A percentile compares a stretch with the other conserved stretches of the same genome.
Evolutionary conservation across 2,113 vertebrate species (phyloP).

Genomic region (Centropristis striata): DNA sequence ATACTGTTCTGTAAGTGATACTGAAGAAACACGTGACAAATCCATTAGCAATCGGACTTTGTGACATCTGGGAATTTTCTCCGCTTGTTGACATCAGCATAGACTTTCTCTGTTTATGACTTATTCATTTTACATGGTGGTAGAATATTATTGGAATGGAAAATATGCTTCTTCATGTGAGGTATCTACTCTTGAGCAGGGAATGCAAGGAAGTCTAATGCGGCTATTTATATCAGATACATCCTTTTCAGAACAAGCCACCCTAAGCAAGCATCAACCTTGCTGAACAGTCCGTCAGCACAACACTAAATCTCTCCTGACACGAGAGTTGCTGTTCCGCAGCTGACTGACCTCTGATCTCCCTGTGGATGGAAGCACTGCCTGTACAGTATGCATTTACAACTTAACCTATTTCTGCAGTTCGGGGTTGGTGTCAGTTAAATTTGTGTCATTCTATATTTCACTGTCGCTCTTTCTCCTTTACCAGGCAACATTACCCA

Average conservation of each 20-base stretch:
- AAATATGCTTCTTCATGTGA: slow-evolving; percentile 40
- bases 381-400: not conserved
- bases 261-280: slow-evolving; percentile 16
- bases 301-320: not conserved
- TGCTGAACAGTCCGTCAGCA: slow-evolving; percentile 8
- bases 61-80: slow-evolving; percentile 47
- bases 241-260: not conserved
- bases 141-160: slow-evolving; percentile 33
- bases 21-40: slow-evolving; percentile 32
- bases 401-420: not conserved
- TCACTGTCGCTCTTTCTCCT: not conserved
- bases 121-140: slow-evolving; percentile 69
- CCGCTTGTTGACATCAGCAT: slow-evolving; percentile 48
- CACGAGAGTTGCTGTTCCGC: not conserved
- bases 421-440: not conserved
- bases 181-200: slow-evolving; percentile 8
- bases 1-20: slow-evolving; percentile 31
- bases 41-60: slow-evolving; percentile 55
- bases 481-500: not conserved
- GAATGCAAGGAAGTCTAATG: slow-evolving; percentile 25
- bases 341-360: slow-evolving; percentile 32
- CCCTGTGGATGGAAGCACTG: slow-evolving; percentile 2
- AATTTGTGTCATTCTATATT: slow-evolving; percentile 16
- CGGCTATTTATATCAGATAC: slow-evolving; percentile 49
- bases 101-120: slow-evolving; percentile 59